phyloP scores from a whole-genome alignment of 2,888 invertebrate genomes.

The Oscheius myriophilus region DNA sequence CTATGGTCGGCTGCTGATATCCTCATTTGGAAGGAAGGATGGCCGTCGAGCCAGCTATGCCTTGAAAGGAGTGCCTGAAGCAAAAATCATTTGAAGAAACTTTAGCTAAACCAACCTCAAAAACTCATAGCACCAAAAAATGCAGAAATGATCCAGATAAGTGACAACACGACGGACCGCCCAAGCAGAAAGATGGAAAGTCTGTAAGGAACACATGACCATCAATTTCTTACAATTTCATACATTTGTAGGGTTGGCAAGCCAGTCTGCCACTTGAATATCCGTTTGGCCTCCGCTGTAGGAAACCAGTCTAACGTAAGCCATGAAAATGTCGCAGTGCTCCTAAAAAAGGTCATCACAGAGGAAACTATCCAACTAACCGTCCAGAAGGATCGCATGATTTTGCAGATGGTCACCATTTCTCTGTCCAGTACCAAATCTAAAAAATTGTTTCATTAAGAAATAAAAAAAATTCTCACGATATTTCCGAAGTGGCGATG shows the following conservation, averaged over 20 bases:
- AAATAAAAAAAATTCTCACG: slow-evolving; percentile 31
- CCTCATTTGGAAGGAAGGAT: too few relatives aligned
- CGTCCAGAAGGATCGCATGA: too few relatives aligned
- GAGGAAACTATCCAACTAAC: background rate
- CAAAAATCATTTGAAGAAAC: background rate
- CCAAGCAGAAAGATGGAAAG: slow-evolving; percentile 37
- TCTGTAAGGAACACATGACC: slow-evolving; percentile 17
- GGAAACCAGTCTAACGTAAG: slow-evolving; percentile 54
- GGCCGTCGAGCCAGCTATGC: too few relatives aligned
- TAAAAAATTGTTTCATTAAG: slow-evolving; percentile 26
- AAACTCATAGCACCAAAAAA: slow-evolving; percentile 71
- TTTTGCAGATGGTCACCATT: slow-evolving; percentile 18
- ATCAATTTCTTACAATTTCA: background rate
- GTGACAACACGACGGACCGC: slow-evolving; percentile 35
- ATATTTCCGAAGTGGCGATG: slow-evolving; percentile 36
- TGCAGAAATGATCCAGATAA: slow-evolving; percentile 68
- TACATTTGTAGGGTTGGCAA: slow-evolving; percentile 31
- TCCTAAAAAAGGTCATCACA: slow-evolving; percentile 25
- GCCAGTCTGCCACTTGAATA: slow-evolving; percentile 45
- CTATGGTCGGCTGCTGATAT: too few relatives aligned
- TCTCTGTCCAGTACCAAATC: slow-evolving; percentile 37
- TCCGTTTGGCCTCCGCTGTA: slow-evolving; percentile 62
- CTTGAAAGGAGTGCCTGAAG: slow-evolving; percentile 6
- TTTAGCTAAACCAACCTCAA: slow-evolving; percentile 48
- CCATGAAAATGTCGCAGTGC: slow-evolving; percentile 18